phyloP scores from a whole-genome alignment of 2,888 invertebrate species.

The Tetheella fluctuosa region DNA sequence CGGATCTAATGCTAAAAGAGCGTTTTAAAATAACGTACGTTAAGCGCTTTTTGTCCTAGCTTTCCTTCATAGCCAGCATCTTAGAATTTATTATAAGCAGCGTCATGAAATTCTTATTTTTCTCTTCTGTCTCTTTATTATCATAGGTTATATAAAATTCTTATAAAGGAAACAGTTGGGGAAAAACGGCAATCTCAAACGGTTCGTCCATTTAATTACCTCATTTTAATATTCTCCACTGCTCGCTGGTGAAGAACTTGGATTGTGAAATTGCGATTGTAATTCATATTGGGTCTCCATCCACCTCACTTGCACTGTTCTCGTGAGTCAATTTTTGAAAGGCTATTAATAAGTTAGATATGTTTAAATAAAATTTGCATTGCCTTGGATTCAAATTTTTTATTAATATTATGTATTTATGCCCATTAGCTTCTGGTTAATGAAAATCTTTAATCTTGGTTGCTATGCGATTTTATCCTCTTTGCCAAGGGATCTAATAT shows the following conservation, averaged over 20 bases:
- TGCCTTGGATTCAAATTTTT: too few relatives aligned
- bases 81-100: slow-evolving; percentile 1
- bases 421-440: too few relatives aligned
- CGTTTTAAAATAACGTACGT: slow-evolving; percentile 4
- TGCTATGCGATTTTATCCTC: too few relatives aligned
- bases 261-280: neutral
- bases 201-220: neutral
- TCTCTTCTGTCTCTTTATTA: neutral
- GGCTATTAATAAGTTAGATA: too few relatives aligned
- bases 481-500: too few relatives aligned
- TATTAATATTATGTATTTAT: too few relatives aligned
- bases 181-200: neutral
- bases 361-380: too few relatives aligned
- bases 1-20: slow-evolving; percentile 11
- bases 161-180: neutral
- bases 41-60: slow-evolving; percentile 7
- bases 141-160: neutral
- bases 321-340: too few relatives aligned
- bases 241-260: neutral
- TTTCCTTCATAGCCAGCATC: neutral
- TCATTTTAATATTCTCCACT: neutral
- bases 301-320: too few relatives aligned
- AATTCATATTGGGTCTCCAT: too few relatives aligned
- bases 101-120: slow-evolving; percentile 1
- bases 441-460: too few relatives aligned